Evolutionary conservation across 2,888 invertebrate species (phyloP), one percentile per base, ranked within the genome.

Genomic region (Baccha elongata): DNA sequence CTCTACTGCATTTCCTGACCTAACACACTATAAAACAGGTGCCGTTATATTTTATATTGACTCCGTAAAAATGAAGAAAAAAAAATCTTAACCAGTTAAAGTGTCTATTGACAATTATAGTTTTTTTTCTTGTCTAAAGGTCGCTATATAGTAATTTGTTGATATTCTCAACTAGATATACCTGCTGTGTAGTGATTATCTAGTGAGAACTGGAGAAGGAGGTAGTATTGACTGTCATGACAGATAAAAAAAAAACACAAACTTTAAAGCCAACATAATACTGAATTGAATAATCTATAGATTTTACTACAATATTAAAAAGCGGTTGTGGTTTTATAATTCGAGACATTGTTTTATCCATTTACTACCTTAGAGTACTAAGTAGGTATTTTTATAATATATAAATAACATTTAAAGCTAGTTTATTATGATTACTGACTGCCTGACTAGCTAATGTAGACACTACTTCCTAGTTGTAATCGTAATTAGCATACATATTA

Each of bases 391-490:
- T n/a, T n/a, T n/a, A n/a, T n/a, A n/a, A n/a, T n/a, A n/a, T n/a
- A n/a, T n/a, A n/a, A n/a, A 35, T 5, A 42, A 19, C 46, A 50
- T 15, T 19, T 11, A 26, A 11, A 46, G n/a, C 15, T 15, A 8
- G 26, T 44, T 44, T 60, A 15, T 15, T 37, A n/a, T 44, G 68
- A 32, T 32, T 23, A 15, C 21, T 42, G 6, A 2, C 23, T 48
- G 37, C 35, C 29, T 37, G 42, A 42, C 8, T 58, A 13, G n/a
- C n/a, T 55, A 46, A 13, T 35, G 13, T 44, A 72, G 60, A 79
- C 35, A 76, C 71, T 81, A 76, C 71, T 81, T 72, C 81, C 76
- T 81, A 40, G 76, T 67, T 81, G 65, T 67, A 53, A 71, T 37
- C 26, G 42, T 71, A 52, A 75, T 75, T 65, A 75, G 32, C 81